phyloP scores from a whole-genome alignment of 2,113 vertebrate species.

The Chaetodon trifascialis region DNA sequence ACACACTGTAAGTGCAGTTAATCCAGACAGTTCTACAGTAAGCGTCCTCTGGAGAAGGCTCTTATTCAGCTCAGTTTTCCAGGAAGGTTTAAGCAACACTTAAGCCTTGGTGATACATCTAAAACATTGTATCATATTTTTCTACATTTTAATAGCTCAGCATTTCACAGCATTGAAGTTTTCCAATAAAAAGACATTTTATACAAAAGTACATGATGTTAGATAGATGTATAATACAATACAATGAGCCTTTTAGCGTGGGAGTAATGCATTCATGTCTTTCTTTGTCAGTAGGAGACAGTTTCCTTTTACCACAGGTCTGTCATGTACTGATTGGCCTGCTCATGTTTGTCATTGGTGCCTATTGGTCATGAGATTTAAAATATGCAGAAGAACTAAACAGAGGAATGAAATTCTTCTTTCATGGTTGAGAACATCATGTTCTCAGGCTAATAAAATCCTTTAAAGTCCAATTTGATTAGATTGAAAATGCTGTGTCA shows the following conservation, averaged over 20 bases:
- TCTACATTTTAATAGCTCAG: conserved; percentile 47
- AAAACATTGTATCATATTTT: conserved; percentile 64
- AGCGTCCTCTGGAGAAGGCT: conserved; percentile 79
- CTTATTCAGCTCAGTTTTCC: conserved; percentile 73
- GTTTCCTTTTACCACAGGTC: neutral
- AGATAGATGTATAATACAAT: neutral
- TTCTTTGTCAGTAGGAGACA: neutral
- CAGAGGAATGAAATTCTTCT: too few relatives aligned
- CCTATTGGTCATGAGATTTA: neutral
- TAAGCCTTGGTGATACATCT: conserved; percentile 49
- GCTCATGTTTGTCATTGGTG: neutral
- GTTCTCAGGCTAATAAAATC: neutral
- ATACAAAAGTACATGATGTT: conserved; percentile 51
- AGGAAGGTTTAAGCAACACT: conserved; percentile 75
- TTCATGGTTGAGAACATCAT: too few relatives aligned
- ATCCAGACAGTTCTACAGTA: conserved; percentile 74
- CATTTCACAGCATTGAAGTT: conserved; percentile 48
- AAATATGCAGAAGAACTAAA: too few relatives aligned
- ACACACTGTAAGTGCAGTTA: conserved; percentile 78
- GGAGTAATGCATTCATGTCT: conserved; percentile 13
- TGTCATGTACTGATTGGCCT: neutral
- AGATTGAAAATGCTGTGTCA: neutral
- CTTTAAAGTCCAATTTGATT: too few relatives aligned
- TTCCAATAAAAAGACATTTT: conserved; percentile 62
- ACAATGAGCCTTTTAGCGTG: neutral